These are phyloP conservation scores for Caenorhabditis briggsae DNA, from an alignment of 1,140 invertebrate genomes.

Conservation along the genomic window DNA sequence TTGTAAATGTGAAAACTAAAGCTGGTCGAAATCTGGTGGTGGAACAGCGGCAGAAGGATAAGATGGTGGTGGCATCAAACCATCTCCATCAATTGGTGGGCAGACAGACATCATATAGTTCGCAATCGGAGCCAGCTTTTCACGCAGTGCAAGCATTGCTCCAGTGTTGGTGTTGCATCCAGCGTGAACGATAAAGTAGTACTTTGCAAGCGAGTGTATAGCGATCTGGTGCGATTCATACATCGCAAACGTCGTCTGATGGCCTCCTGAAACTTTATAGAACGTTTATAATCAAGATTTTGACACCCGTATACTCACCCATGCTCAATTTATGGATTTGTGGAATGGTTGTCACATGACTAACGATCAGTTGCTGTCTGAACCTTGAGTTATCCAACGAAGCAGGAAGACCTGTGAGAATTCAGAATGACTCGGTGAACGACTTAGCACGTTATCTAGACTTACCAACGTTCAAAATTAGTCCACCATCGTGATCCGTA, in stretches of 20 bases:
- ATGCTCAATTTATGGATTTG: slow-evolving; percentile 34
- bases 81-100: slow-evolving; percentile 38
- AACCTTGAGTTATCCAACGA: slow-evolving; percentile 36
- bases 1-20: not conserved
- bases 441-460: not conserved
- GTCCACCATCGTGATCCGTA: slow-evolving; percentile 20
- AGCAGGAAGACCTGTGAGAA: not conserved
- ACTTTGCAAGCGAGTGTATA: slow-evolving; percentile 3
- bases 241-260: slow-evolving; percentile 39
- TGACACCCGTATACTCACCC: not conserved
- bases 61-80: slow-evolving; percentile 2
- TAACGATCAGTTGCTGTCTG: slow-evolving; percentile 31
- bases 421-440: not conserved
- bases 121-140: not conserved
- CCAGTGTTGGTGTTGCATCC: slow-evolving; percentile 27
- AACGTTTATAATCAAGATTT: not conserved
- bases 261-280: not conserved
- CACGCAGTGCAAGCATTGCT: slow-evolving; percentile 8
- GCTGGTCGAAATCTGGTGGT: slow-evolving; percentile 27
- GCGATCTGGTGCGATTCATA: slow-evolving; percentile 39
- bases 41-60: not conserved
- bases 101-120: slow-evolving; percentile 34
- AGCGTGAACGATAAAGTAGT: slow-evolving; percentile 42
- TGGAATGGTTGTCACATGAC: slow-evolving; percentile 25
- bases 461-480: slow-evolving; percentile 5